Evolutionary conservation across 2,888 invertebrate genomes (phyloP).

Genomic region (Anaspis maculata): DNA sequence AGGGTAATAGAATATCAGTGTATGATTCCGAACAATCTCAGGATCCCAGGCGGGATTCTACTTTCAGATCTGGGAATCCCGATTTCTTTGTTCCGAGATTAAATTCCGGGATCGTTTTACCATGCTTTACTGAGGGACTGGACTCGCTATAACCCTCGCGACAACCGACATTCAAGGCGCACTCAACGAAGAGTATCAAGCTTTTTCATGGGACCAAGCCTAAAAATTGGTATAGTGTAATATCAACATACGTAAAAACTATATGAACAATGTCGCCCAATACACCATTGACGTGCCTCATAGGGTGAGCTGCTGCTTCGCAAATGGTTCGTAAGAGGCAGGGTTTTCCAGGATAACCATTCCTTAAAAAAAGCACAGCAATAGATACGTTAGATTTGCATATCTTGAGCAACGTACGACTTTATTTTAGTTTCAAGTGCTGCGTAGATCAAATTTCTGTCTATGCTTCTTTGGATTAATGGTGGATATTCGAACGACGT

Average conservation of each 20-base stretch:
- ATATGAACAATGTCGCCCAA: conserved; percentile 66
- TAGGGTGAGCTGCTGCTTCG: conserved; percentile 61
- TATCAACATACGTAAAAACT: conserved; percentile 64
- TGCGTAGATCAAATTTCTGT: conserved; percentile 26
- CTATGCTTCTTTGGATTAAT: conserved; percentile 21
- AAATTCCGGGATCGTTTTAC: too few relatives aligned
- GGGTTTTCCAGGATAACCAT: conserved; percentile 45
- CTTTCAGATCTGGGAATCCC: too few relatives aligned
- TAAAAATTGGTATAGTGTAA: too few relatives aligned
- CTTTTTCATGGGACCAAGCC: too few relatives aligned
- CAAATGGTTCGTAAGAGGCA: conserved; percentile 70
- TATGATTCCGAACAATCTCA: too few relatives aligned
- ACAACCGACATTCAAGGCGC: too few relatives aligned
- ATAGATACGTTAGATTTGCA: conserved; percentile 1
- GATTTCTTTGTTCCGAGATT: too few relatives aligned
- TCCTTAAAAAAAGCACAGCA: conserved; percentile 14
- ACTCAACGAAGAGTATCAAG: too few relatives aligned
- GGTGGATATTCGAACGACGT: conserved; percentile 35
- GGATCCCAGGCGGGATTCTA: too few relatives aligned
- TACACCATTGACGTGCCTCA: conserved; percentile 54
- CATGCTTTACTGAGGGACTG: too few relatives aligned
- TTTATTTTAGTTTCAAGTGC: conserved; percentile 29
- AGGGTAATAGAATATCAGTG: too few relatives aligned
- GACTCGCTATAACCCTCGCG: too few relatives aligned
- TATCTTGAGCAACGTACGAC: conserved; percentile 22